phyloP scores from a whole-genome alignment of 1,140 invertebrate genomes.

The Drosophila pachea region DNA sequence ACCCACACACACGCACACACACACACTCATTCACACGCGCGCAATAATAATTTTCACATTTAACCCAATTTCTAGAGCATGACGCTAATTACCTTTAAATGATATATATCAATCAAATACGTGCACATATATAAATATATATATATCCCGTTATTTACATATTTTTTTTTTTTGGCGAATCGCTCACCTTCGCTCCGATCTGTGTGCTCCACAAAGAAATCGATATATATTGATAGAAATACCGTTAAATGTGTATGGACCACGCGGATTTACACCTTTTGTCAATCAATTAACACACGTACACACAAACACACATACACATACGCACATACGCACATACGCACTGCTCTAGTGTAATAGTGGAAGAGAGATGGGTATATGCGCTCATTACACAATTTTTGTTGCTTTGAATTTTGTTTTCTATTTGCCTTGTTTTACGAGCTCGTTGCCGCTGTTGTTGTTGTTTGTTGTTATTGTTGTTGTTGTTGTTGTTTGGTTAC shows the following conservation, averaged over 20 bases:
- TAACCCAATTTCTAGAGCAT: slow-evolving; percentile 72
- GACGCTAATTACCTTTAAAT: slow-evolving; percentile 71
- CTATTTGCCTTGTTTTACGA: slow-evolving; percentile 21
- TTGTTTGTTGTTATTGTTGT: slow-evolving; percentile 13
- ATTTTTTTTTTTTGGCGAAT: slow-evolving; percentile 41
- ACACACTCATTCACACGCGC: neutral
- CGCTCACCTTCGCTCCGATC: slow-evolving; percentile 55
- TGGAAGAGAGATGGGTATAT: slow-evolving; percentile 5
- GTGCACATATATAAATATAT: slow-evolving; percentile 17
- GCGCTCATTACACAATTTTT: slow-evolving; percentile 48
- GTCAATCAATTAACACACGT: slow-evolving; percentile 65
- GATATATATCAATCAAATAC: neutral
- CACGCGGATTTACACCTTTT: slow-evolving; percentile 45
- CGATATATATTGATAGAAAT: slow-evolving; percentile 8
- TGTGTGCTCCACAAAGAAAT: slow-evolving; percentile 45
- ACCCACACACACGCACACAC: slow-evolving; percentile 26
- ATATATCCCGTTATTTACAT: slow-evolving; percentile 24
- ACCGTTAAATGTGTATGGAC: slow-evolving; percentile 57
- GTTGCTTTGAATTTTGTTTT: slow-evolving; percentile 44
- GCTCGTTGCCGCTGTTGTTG: slow-evolving; percentile 1
- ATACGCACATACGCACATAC: too few relatives aligned
- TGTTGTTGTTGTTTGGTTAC: slow-evolving; percentile 31
- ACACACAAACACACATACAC: slow-evolving; percentile 22
- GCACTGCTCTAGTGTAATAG: too few relatives aligned
- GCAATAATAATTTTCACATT: slow-evolving; percentile 59